phyloP scores from a whole-genome alignment of 2,797 vertebrate genomes.

The Microctenopoma stevenorrisi region DNA sequence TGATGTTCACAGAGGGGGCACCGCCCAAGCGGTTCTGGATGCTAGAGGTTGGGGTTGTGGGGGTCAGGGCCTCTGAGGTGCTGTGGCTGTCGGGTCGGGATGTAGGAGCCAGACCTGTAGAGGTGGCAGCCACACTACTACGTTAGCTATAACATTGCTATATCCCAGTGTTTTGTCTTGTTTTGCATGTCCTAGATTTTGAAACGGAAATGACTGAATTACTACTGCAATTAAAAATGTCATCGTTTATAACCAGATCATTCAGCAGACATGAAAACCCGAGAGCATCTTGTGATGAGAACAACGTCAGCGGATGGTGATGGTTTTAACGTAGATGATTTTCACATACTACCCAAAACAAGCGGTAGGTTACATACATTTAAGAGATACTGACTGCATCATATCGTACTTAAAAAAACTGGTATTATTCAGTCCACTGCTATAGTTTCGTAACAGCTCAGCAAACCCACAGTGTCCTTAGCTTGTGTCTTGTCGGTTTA shows the following conservation, averaged over 20 bases:
- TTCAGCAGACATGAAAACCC: no score
- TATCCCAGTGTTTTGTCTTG: background rate
- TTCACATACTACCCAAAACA: background rate
- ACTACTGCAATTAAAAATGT: background rate
- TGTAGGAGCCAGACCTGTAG: constrained; percentile 87
- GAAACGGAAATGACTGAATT: background rate
- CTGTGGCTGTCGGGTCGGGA: constrained; percentile 88
- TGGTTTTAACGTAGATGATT: no score
- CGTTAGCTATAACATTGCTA: background rate
- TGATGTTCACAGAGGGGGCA: constrained; percentile 92
- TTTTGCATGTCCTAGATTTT: background rate
- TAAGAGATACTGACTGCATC: no score
- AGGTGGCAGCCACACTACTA: background rate
- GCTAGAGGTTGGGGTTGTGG: constrained; percentile 93
- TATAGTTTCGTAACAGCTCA: background rate
- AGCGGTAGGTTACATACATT: background rate
- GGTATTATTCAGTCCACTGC: background rate
- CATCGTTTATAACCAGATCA: no score
- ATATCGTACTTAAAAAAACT: background rate
- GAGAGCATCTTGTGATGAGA: no score
- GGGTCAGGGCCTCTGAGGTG: constrained; percentile 91
- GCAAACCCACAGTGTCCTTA: background rate
- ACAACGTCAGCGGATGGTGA: no score
- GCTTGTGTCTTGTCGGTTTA: background rate
- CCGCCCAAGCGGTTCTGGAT: constrained; percentile 94